These are phyloP conservation scores for Phenganax marumi DNA, from an alignment of 92 coral and sea anemone genomes.

Conservation along the genomic window DNA sequence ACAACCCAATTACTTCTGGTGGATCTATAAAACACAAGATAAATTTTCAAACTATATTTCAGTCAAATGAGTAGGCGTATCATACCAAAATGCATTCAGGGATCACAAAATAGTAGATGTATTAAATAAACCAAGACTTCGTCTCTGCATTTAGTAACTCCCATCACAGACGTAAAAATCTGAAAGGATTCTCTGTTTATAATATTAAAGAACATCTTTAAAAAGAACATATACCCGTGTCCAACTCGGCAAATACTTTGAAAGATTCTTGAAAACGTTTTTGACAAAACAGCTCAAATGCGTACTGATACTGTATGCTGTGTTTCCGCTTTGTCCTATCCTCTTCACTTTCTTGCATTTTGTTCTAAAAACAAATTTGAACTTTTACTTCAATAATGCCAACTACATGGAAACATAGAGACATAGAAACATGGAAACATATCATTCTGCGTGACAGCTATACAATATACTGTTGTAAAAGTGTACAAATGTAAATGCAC, in stretches of 20 bases:
- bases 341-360: constrained; percentile 74
- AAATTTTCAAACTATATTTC: not conserved
- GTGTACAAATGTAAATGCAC: too few relatives aligned
- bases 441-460: too few relatives aligned
- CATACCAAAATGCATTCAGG: not conserved
- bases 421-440: too few relatives aligned
- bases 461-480: too few relatives aligned
- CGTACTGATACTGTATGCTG: constrained; percentile 86
- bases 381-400: too few relatives aligned
- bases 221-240: constrained; percentile 63
- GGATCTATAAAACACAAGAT: constrained; percentile 59
- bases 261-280: constrained; percentile 95
- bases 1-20: constrained; percentile 89
- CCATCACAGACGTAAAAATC: not conserved
- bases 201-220: not conserved
- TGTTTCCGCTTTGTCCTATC: constrained; percentile 82
- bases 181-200: not conserved
- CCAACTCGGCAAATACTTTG: constrained; percentile 83
- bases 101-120: too few relatives aligned
- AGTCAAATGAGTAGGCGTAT: not conserved
- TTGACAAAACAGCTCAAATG: constrained; percentile 95
- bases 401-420: too few relatives aligned
- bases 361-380: constrained; percentile 57
- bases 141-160: not conserved
- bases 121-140: too few relatives aligned